Base-by-base conservation (phyloP, 2,113 vertebrate genomes). In the Peromyscus polionotus region DNA sequence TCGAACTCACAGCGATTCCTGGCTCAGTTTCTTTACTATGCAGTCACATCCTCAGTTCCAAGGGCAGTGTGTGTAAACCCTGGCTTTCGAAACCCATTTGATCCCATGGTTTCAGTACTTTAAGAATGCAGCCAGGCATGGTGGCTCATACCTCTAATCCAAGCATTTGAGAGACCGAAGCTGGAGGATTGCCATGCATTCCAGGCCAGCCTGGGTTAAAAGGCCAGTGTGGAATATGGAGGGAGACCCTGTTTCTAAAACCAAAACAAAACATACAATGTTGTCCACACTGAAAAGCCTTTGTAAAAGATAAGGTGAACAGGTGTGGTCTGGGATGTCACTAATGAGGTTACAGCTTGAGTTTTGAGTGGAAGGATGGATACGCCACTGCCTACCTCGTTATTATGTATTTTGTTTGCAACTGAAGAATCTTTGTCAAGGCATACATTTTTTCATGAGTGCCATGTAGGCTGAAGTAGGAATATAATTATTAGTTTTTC, bases 391-490 rank as follows among this genome's bases (percentile, higher is more conserved):
- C 65, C 42, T 0, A 51, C 79, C 36, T 57, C 61, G 65, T 77
- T 39, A 79, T 77, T 39, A 79, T n/a, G 92, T 26, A 83, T 65
- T 83, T 36, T 39, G 19, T 85, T 88, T 63, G 0, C 7, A 20
- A 4, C 33, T 16, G 26, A 48, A 85, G 45, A 26, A 10, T 87
- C 1, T 39, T 77, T 90, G 75, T 95, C 57, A 61, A 85, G 67
- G 79, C 59, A 11, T 26, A 87, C 75, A 59, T 91, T 95, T 67
- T 95, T 75, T 94, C 93, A 72, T 81, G 94, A 75, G 57, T 39
- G 8, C 76, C 26, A 42, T 67, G 42, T 51, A 81, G 76, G 45
- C 42, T 73, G 24, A 42, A 42, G 51, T 54, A 88, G 80, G 63
- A 77, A 93, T 94, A 77, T 76, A 80, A 88, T 85, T 4, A 31